Base-by-base conservation (phyloP, 2,888 invertebrate genomes). In the Acleris cristana region DNA sequence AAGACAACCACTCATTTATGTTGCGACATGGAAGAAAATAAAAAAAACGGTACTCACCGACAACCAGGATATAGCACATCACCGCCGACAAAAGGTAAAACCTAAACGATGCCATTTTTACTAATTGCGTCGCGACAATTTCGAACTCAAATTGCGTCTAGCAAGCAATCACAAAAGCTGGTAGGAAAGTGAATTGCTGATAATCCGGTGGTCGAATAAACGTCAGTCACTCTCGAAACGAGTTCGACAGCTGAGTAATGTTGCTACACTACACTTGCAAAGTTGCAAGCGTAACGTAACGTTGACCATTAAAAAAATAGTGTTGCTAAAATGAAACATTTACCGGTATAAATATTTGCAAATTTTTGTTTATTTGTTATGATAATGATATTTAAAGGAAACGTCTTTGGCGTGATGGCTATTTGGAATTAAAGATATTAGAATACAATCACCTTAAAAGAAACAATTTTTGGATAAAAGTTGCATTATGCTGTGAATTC, bases 61-160 rank as follows among this genome's bases (percentile, higher is more conserved):
- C 71, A 69, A 82, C 77, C 53, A 78, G 77, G 72, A 84, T 80
- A 76, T 87, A 83, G 79, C 86, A 85, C 65, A 90, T 64, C 71
- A 86, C 83, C 21, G 83, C 85, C 69, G 87, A 74, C 60, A 89
- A 73, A 72, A 87, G 80, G 76, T 74, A 87, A 83, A 84, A 80
- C 76, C 80, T 84, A 66, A 85, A 77, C 71, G 80, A 79, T 73
- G 82, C 79, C 90, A 89, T 91, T 78, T 77, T 83, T 49, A 73
- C 70, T 52, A 74, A 73, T 73, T 76, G 54, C 70, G 65, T 74
- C 71, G 71, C 69, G 69, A 73, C 66, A 70, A 69, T 64, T 64
- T 65, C 71, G 64, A 66, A 67, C 74, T 53, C 48, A 59, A 70
- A 67, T 52, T 65, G 70, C 57, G 64, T 56, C 58, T 73, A 72